Conservation (phyloP, 2,888 invertebrate genomes). For the Ophion ellenae region DNA sequence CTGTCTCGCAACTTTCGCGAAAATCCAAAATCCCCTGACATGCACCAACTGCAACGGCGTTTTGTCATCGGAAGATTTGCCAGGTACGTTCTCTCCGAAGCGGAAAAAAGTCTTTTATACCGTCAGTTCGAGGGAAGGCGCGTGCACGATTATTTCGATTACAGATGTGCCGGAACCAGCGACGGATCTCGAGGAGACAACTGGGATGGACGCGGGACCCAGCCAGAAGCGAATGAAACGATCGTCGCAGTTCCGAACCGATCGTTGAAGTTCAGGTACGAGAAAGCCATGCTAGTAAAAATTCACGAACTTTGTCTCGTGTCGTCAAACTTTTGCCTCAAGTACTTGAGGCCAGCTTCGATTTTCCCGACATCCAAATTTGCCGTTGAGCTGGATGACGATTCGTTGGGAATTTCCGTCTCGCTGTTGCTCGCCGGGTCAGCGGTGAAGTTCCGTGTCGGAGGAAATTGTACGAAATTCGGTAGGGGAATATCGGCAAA, state of each 20-base stretch:
- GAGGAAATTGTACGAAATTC: conserved; percentile 41
- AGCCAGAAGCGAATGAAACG: conserved; percentile 34
- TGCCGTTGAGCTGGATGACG: conserved; percentile 10
- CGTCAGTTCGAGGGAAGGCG: neutral
- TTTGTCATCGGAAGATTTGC: conserved; percentile 56
- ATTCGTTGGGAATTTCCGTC: neutral
- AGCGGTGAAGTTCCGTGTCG: conserved; percentile 14
- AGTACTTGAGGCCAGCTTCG: conserved; percentile 76
- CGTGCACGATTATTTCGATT: conserved; percentile 5
- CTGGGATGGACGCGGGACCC: neutral
- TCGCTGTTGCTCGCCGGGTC: neutral
- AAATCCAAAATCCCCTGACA: conserved; percentile 61
- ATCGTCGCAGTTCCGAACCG: conserved; percentile 9
- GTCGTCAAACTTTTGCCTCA: conserved; percentile 78
- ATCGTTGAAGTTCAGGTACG: conserved; percentile 1
- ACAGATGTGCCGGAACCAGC: conserved; percentile 33
- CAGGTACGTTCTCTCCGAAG: conserved; percentile 43
- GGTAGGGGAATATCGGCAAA: conserved; percentile 64
- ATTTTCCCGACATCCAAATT: conserved; percentile 74
- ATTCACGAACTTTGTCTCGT: conserved; percentile 61
- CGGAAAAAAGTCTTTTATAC: neutral
- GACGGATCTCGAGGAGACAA: conserved; percentile 6
- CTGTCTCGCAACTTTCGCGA: conserved; percentile 72
- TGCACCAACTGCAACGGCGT: conserved; percentile 72
- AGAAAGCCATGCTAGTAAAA: neutral